Conservation (phyloP, 2,888 invertebrate genomes). For the Labia minor region DNA sequence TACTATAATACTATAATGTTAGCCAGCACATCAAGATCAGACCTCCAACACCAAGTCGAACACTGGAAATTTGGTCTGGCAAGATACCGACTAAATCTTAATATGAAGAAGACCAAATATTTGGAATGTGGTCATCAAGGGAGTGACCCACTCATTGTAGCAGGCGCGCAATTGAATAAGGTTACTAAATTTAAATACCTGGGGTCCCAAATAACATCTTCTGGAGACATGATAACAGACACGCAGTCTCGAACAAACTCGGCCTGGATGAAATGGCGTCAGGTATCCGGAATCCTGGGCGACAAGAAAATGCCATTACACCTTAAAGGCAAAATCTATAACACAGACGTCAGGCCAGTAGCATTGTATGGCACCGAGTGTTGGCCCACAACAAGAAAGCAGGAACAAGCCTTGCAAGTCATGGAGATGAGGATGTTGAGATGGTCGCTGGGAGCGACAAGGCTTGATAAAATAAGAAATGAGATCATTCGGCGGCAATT, state of each 20-base stretch:
- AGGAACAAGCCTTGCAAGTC: background rate
- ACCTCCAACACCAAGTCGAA: background rate
- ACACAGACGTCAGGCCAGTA: slow-evolving; percentile 2
- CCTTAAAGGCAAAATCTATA: background rate
- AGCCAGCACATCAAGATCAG: background rate
- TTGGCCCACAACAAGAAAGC: background rate
- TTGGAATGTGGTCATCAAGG: background rate
- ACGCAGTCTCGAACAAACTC: background rate
- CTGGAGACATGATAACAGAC: background rate
- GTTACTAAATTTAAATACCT: background rate
- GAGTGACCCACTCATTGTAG: background rate
- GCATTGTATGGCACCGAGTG: slow-evolving; percentile 16
- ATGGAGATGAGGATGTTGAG: background rate
- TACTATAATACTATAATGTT: background rate
- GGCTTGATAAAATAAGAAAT: background rate
- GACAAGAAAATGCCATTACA: slow-evolving; percentile 15
- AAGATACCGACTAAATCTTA: background rate
- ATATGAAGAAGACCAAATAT: background rate
- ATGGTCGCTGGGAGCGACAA: background rate
- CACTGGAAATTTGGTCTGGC: background rate
- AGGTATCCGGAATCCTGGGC: slow-evolving; percentile 4
- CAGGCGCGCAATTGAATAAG: background rate
- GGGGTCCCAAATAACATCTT: background rate
- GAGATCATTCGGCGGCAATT: too few relatives aligned
- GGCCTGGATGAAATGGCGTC: slow-evolving; percentile 15